Evolutionary conservation across 2,888 invertebrate genomes (phyloP), one percentile per base, ranked within the genome.

Genomic region (Blastobasis lacticolella): DNA sequence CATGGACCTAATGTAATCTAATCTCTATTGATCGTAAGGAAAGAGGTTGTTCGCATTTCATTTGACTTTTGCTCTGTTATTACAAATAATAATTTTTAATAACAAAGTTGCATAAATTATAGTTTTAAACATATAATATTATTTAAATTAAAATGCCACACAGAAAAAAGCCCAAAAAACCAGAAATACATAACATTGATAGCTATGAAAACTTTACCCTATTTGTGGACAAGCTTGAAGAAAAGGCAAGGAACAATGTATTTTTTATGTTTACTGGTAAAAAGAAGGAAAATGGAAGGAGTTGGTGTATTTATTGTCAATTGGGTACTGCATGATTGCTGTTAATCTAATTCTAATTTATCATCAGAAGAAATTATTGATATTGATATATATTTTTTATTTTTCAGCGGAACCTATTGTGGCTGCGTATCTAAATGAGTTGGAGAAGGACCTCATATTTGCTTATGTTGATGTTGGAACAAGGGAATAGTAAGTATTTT

Each of bases 281-380:
- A 58, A 84, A 75, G 71, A 84, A 91, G 57, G 85, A 90, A 5
- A 87, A 90, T 69, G 95, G 95, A 0, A 79, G 90, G 54, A 96
- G 95, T 75, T 97, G 97, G 97, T 97, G 97, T 64, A 77, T 83
- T 56, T 84, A 71, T 59, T 86, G 85, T 59, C 78, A 80, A 66
- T 44, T 84, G 57, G 82, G 85, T 87, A 60, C 42, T 54, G 46
- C 23, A 10, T 49, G 1, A 50, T 41, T 41, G 6, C 41, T 40
- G 6, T 1, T 40, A 40, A 8, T 6, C 41, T 40, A 40, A 9
- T 40, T 9, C 6, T 40, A 40, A 9, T 40, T 40, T 40, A 9
- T 40, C 4, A 40, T 40, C 41, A 40, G 41, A 8, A 9, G 7
- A 40, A 9, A 6, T 40, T 40, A 8, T 40, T n/a, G n/a, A n/a